phyloP scores from a whole-genome alignment of 2,888 invertebrate genomes.

The Fissipunctia ypsillon region DNA sequence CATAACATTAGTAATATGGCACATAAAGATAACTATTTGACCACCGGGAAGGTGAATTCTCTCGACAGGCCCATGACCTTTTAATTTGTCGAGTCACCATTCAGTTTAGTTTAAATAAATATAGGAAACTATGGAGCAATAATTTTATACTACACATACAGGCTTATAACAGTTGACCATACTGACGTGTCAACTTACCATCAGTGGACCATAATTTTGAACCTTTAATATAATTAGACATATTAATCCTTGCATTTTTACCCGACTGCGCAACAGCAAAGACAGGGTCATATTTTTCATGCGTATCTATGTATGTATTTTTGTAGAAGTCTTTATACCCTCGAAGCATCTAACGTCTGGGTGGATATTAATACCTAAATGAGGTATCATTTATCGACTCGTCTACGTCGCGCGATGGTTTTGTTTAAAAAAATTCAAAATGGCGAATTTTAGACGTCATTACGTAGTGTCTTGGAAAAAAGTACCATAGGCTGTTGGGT shows the following conservation, averaged over 20 bases:
- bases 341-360: not conserved
- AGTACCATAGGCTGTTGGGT: too few species aligned
- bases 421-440: not conserved
- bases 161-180: too few species aligned
- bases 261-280: not conserved
- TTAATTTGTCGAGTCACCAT: constrained; percentile 19
- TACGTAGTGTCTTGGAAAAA: not conserved
- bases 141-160: not conserved
- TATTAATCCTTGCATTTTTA: not conserved
- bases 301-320: not conserved
- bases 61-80: constrained; percentile 52
- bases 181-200: constrained; percentile 3
- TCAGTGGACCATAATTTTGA: not conserved
- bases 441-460: not conserved
- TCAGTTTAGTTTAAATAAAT: constrained; percentile 2
- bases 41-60: constrained; percentile 52
- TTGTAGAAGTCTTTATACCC: not conserved
- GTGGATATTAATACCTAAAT: not conserved
- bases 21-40: constrained; percentile 70
- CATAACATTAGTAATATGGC: constrained; percentile 64
- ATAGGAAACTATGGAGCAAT: not conserved
- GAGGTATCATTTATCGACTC: not conserved
- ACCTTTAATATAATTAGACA: not conserved
- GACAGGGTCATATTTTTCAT: not conserved
- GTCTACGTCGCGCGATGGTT: not conserved